A percentile compares a stretch with the other conserved stretches of the same genome.
These are phyloP conservation scores for Triops longicaudatus DNA, from an alignment of 1,140 invertebrate genomes.

Conservation along the genomic window DNA sequence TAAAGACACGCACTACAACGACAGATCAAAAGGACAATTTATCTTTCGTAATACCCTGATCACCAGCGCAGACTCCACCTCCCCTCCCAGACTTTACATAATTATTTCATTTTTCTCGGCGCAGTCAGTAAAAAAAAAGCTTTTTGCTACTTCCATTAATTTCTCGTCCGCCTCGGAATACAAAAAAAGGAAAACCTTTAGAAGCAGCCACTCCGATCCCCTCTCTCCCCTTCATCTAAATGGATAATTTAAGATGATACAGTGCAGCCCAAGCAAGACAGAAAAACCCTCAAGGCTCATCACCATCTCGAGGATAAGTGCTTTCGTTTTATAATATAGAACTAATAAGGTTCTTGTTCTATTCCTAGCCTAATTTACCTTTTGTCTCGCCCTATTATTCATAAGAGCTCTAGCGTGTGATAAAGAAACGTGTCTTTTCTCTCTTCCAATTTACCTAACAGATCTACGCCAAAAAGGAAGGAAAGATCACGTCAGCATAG, in stretches of 20 bases:
- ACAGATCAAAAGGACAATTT: conserved; percentile 1
- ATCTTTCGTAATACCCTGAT: not conserved
- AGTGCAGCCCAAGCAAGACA: not conserved
- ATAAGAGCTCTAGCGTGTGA: not conserved
- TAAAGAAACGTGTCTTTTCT: not conserved
- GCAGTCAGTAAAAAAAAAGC: no score
- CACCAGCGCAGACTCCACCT: not conserved
- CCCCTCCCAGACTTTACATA: not conserved
- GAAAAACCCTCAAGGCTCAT: not conserved
- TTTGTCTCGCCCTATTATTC: conserved; percentile 15
- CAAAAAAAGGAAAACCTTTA: not conserved
- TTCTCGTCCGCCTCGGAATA: no score
- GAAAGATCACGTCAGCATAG: not conserved
- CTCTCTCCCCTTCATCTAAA: not conserved
- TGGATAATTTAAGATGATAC: conserved; percentile 11
- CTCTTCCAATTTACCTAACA: not conserved
- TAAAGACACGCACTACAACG: conserved; percentile 7
- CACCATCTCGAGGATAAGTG: not conserved
- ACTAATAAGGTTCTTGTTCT: conserved; percentile 2
- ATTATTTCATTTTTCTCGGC: not conserved
- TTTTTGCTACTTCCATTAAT: no score
- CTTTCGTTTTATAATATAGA: not conserved
- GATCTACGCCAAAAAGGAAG: not conserved
- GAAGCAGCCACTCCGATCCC: not conserved
- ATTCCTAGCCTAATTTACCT: conserved; percentile 12